Evolutionary conservation across 2,888 invertebrate genomes (phyloP), one percentile per base, ranked within the genome.

Genomic region (Uloborus plumipes): DNA sequence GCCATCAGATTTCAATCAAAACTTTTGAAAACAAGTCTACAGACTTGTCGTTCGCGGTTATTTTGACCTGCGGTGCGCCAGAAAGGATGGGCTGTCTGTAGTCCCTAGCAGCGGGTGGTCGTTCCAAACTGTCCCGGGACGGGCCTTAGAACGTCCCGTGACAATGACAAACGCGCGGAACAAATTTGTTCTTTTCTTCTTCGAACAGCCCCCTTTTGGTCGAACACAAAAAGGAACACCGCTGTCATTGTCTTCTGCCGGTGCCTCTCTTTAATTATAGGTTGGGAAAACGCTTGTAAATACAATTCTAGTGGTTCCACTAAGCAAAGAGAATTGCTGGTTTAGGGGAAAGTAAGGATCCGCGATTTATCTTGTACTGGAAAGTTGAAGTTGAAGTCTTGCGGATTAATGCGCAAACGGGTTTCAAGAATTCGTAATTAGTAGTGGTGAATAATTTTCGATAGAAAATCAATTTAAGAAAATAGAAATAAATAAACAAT

Each of bases 101-200:
- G 14, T 13, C 18, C 16, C 50, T 66, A 47, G 72, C 66, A 72
- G 78, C 73, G 61, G 79, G 79, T 72, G 61, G 58, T 58, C 31
- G n/a, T 49, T 59, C 61, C 49, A 61, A 77, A 74, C 66, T 74
- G 74, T 65, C 73, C 73, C 55, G 58, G 53, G 47, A 55, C 65
- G 55, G 20, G 20, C 65, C 69, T n/a, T 18, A 31, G 64, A 76
- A 53, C 73, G 22, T n/a, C 49, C 74, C 73, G 64, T 81, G 80
- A 81, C 80, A 81, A 81, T 81, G 80, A 81, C 80, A 81, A 81
- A 81, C 80, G 80, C 64, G 53, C 80, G 80, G 74, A 81, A 81
- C 80, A 69, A 81, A 81, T 81, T 47, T 74, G 73, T 55, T 66
- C 22, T 58, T 64, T 70, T 64, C 69, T 53, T 69, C 55, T 47